Base-by-base conservation (phyloP, 2,113 vertebrate species). In the Macquaria australasica region DNA sequence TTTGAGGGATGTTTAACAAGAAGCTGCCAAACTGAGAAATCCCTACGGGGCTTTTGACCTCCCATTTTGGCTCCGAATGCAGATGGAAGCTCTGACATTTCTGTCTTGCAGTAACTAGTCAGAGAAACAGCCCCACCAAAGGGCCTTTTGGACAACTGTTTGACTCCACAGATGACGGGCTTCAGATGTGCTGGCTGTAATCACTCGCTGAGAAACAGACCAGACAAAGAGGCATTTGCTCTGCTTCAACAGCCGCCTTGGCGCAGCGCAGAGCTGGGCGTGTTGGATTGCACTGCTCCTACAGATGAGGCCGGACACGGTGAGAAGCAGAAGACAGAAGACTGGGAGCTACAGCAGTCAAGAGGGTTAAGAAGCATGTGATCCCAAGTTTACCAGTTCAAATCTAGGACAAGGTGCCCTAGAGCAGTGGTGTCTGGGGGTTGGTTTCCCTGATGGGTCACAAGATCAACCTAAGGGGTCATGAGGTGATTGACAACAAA, bases 1-100 rank as follows among this genome's bases (percentile, higher is more conserved):
- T 90, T 87, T 45, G 51, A 64, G 77, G 79, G 81, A 83, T 87
- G 81, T 67, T 86, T 34, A 83, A 86, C 68, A 56, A 88, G 51
- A 77, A 51, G 76, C 83, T 84, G 88, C 88, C 83, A 86, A 87
- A 89, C 14, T 16, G 83, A 70, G 60, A 89, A 72, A 69, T 92
- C 92, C 85, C 88, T 39, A 20, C 18, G 8, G 83, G 77, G 56
- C 18, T 12, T 76, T 55, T 90, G 89, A 88, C 85, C 77, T 81
- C 84, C 7, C 58, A 28, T 85, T 87, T 71, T 90, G 70, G 66
- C 88, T 81, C 41, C 0, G 23, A 62, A 43, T n/a, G 64, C 59
- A 53, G 66, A 78, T 56, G 63, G 64, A 86, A 41, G 88, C 73
- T 63, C 75, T 3, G 60, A 50, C 81, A 59, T 66, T 75, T 85